Evolutionary conservation across 2,797 vertebrate species (phyloP).

Genomic region (Acomys russatus): DNA sequence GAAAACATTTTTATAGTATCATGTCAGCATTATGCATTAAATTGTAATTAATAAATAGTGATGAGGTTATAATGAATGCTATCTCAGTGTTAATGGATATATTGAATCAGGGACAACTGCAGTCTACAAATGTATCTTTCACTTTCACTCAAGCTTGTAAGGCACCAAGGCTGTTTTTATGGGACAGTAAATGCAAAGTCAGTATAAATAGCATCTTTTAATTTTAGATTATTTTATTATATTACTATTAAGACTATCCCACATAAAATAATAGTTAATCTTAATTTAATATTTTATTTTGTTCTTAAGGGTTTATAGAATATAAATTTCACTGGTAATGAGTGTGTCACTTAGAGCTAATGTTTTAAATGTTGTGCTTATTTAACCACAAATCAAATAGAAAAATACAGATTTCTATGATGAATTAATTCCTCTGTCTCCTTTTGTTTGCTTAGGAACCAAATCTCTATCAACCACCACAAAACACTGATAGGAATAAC

Average conservation of each 20-base stretch:
- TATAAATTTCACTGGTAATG: neutral
- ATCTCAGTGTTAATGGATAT: neutral
- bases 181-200: neutral
- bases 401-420: neutral
- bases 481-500: neutral
- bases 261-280: neutral
- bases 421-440: neutral
- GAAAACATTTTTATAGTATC: constrained; percentile 1
- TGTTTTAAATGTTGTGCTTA: neutral
- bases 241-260: neutral
- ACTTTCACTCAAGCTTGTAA: neutral
- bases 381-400: neutral
- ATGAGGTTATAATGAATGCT: neutral
- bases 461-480: neutral
- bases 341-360: neutral
- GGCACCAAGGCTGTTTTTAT: neutral
- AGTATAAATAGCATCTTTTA: neutral
- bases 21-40: neutral
- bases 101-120: neutral
- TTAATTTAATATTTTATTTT: neutral
- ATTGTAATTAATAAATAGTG: neutral
- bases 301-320: neutral
- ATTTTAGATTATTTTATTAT: neutral
- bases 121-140: neutral
- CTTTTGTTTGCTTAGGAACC: neutral